These are phyloP conservation scores for Aurelia sp. DNA, from an alignment of 30 jellyfish, hydroid and myxozoan species.

Conservation along the genomic window DNA sequence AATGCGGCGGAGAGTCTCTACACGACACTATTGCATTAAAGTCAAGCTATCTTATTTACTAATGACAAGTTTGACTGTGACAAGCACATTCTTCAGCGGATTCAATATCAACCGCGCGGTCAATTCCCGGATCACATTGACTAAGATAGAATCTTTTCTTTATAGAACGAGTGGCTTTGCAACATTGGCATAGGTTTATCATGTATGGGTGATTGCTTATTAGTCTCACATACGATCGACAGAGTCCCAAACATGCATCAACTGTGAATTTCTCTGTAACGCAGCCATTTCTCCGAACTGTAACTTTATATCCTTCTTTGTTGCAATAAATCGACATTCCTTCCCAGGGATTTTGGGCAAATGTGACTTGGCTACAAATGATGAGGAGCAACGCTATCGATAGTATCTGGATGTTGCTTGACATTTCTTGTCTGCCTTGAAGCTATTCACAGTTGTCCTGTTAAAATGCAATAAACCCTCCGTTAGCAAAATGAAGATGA, in stretches of 20 bases:
- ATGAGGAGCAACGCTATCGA: neutral
- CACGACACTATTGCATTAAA: too few species aligned
- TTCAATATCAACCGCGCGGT: constrained; percentile 16
- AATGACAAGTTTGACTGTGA: constrained; percentile 10
- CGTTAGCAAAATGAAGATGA: too few species aligned
- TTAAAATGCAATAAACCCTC: too few species aligned
- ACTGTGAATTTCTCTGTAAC: constrained; percentile 2
- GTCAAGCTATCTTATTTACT: neutral
- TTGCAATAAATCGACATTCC: constrained; percentile 51
- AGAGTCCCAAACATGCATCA: constrained; percentile 58
- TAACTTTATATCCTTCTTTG: constrained; percentile 5
- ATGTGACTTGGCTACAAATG: neutral
- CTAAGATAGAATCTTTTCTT: constrained; percentile 12
- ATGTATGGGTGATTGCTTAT: constrained; percentile 16
- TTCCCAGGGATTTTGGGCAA: constrained; percentile 29
- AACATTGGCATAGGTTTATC: constrained; percentile 52
- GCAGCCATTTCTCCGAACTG: constrained; percentile 19
- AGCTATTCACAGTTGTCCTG: too few species aligned
- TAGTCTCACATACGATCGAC: constrained; percentile 33
- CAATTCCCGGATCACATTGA: constrained; percentile 24
- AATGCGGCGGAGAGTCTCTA: too few species aligned
- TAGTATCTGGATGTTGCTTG: neutral
- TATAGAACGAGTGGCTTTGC: constrained; percentile 33
- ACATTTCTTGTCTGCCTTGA: too few species aligned
- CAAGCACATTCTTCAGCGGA: constrained; percentile 62